Evolutionary conservation across 2,888 invertebrate species (phyloP).

Genomic region (Falcaria lacertinaria): DNA sequence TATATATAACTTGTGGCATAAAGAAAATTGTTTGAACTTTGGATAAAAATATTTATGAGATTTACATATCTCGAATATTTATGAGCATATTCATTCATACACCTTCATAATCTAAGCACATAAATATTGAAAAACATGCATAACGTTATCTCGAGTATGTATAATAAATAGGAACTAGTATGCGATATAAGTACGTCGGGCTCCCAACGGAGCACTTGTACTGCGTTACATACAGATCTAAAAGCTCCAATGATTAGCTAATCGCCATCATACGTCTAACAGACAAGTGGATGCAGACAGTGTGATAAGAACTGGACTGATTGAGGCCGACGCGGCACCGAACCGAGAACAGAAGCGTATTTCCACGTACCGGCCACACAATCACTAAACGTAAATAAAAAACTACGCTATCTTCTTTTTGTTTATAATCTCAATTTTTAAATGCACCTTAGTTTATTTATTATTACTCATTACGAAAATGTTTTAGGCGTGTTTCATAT

Average conservation of each 20-base stretch:
- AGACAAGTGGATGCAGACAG: slow-evolving; percentile 42
- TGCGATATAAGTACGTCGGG: not conserved
- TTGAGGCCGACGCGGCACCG: slow-evolving; percentile 41
- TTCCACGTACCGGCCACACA: slow-evolving; percentile 3
- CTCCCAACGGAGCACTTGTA: slow-evolving; percentile 12
- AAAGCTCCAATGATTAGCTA: slow-evolving; percentile 40
- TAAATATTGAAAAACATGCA: no score
- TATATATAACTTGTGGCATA: no score
- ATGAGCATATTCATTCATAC: no score
- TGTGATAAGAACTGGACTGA: slow-evolving; percentile 49
- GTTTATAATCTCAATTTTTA: not conserved
- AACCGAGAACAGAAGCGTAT: slow-evolving; percentile 19
- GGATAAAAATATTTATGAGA: no score
- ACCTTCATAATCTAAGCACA: not conserved
- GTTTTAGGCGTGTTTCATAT: not conserved
- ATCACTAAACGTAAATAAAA: slow-evolving; percentile 1
- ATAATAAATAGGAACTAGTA: not conserved
- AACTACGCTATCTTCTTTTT: not conserved
- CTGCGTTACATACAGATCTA: slow-evolving; percentile 27
- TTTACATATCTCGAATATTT: no score
- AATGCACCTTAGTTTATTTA: not conserved
- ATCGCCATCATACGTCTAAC: slow-evolving; percentile 40
- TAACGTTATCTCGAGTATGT: not conserved
- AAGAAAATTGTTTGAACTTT: no score
- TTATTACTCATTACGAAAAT: not conserved